Percentiles rank a stretch among this genome's conserved stretches.
These are phyloP conservation scores for Craniophora ligustri DNA, from an alignment of 2,888 invertebrate genomes.

Conservation along the genomic window DNA sequence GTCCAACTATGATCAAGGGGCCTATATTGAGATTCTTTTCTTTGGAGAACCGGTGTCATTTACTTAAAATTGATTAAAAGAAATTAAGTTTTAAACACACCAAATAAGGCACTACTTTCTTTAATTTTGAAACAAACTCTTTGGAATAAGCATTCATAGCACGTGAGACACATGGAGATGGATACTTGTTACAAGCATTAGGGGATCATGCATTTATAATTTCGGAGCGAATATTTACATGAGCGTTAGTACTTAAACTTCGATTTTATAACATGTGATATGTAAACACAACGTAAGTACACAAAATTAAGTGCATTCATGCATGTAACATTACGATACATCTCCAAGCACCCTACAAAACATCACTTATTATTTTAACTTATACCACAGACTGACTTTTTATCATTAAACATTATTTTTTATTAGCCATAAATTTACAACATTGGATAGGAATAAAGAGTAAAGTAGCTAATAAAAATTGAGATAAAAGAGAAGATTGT, in stretches of 20 bases:
- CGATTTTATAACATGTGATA: conserved; percentile 68
- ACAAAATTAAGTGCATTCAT: conserved; percentile 63
- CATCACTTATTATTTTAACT: conserved; percentile 59
- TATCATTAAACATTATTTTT: conserved; percentile 44
- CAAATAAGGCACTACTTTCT: conserved; percentile 78
- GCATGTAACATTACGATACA: conserved; percentile 62
- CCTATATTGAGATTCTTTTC: no score
- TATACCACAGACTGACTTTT: conserved; percentile 60
- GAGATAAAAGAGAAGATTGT: conserved; percentile 26
- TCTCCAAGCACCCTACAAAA: conserved; percentile 68
- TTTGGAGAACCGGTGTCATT: no score
- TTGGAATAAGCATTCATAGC: conserved; percentile 57
- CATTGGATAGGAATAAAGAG: conserved; percentile 46
- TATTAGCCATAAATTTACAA: conserved; percentile 63
- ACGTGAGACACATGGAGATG: conserved; percentile 66
- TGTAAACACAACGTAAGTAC: conserved; percentile 74
- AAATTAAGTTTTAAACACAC: conserved; percentile 42
- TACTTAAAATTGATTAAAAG: conserved; percentile 14
- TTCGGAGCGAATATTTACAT: conserved; percentile 69
- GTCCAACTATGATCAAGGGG: no score
- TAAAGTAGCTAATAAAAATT: conserved; percentile 32
- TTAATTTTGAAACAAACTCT: conserved; percentile 43
- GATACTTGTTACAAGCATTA: conserved; percentile 61
- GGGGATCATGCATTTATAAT: conserved; percentile 58
- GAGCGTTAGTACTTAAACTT: conserved; percentile 57